Conservation (phyloP, 2,797 vertebrate genomes). For the Tarsius wallacei region DNA sequence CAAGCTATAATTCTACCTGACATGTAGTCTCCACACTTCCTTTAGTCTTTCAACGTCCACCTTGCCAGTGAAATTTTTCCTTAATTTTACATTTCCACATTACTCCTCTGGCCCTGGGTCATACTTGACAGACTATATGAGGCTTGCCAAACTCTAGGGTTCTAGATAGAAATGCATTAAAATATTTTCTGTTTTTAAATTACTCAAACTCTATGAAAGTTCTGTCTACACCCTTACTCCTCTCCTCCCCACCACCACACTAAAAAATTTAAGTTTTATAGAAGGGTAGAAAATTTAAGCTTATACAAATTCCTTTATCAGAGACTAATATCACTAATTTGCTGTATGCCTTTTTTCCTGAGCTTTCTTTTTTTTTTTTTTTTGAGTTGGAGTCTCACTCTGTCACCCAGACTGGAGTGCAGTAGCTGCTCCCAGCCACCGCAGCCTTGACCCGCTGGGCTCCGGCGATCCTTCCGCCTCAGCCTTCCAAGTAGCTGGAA, state of each 20-base stretch:
- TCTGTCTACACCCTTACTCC: not conserved
- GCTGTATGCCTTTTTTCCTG: not conserved
- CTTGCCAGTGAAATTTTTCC: not conserved
- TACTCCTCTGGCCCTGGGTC: not conserved
- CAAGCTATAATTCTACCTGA: not conserved
- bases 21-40: not conserved
- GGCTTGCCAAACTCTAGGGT: not conserved
- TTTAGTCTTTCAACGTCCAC: not conserved
- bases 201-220: not conserved
- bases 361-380: no score
- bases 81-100: not conserved
- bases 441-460: no score
- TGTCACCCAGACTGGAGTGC: no score
- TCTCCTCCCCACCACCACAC: rapidly evolving
- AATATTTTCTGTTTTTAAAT: not conserved
- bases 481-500: no score
- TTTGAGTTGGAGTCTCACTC: no score
- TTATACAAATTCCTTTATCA: not conserved
- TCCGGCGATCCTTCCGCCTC: no score
- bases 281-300: not conserved
- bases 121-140: not conserved
- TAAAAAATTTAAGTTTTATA: not conserved
- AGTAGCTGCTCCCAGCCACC: no score
- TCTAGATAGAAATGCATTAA: constrained; percentile 28
- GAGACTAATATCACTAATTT: not conserved